A percentile compares a stretch with the other conserved stretches of the same genome.
Evolutionary conservation across 2,797 vertebrate species (phyloP).

Genomic region (Lophotriccus pileatus): DNA sequence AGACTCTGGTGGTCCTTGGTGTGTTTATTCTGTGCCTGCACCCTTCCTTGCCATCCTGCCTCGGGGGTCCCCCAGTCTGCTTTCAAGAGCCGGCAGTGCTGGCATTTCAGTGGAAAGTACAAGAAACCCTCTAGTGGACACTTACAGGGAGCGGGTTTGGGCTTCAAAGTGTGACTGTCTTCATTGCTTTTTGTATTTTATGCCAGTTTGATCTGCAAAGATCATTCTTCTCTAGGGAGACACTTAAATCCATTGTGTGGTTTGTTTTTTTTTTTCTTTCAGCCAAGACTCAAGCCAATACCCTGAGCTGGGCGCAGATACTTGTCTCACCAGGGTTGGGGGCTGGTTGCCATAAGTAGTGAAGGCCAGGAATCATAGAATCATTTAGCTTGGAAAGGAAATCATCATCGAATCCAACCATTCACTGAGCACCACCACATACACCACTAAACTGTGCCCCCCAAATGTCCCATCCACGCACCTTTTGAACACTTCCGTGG

Average conservation of each 20-base stretch:
- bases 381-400: background rate
- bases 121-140: slow-evolving; percentile 69
- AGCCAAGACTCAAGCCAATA: background rate
- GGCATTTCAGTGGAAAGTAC: background rate
- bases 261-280: background rate
- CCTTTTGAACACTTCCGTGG: background rate
- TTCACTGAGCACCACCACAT: background rate
- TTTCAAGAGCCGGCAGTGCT: background rate
- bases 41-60: background rate
- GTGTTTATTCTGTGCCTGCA: background rate
- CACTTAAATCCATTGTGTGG: background rate
- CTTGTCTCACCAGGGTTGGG: background rate
- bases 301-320: background rate
- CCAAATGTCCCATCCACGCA: background rate
- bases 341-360: background rate
- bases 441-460: background rate
- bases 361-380: background rate
- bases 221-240: background rate
- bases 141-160: background rate
- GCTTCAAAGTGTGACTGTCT: background rate
- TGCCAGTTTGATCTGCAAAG: background rate
- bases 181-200: background rate
- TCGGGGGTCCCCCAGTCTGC: background rate
- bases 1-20: background rate
- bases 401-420: background rate